Base-by-base conservation (phyloP, 2,113 vertebrate species). In the Pampusana beccarii region DNA sequence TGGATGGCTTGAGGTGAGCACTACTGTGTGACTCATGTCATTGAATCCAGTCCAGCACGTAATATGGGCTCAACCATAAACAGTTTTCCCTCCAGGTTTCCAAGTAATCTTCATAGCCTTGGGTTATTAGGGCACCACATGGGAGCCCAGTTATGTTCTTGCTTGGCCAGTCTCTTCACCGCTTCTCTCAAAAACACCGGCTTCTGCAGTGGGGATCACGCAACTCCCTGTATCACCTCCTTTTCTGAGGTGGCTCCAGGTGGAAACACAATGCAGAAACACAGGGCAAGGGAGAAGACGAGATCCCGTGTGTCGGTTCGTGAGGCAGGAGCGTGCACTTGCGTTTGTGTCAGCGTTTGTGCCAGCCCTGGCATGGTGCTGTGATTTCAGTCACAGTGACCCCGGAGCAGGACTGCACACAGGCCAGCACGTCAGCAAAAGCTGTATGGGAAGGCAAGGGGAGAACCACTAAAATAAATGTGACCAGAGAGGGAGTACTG, bases 351-450 rank as follows among this genome's bases (percentile, higher is more conserved):
- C n/a, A 38, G 78, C 28, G 2, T 70, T 70, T 42, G 70, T 75
- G 75, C 38, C 29, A 38, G 21, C 0, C 0, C 0, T 66, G 86
- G 81, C 78, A 9, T 42, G 1, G 34, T 0, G 48, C 86, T 2
- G 2, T 46, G 77, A 19, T 33, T 89, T n/a, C 77, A 61, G 51
- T 2, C 0, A 0, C 42, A 0, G 42, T 48, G 77, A 70, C 77
- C 64, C 54, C 0, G 1, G 34, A n/a, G 80, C 48, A 38, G 56
- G 10, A 5, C 67, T 44, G 90, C 40, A 15, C 44, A 4, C 6
- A 7, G 48, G 42, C 61, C 67, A 42, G 3, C n/a, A 10, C 0
- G 2, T 42, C 57, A 38, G 10, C 64, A n/a, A 50, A 77, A 28
- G 33, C 65, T 31, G 6, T 2, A 20, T 33, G 81, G 80, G 72